Evolutionary conservation across 1,140 invertebrate species (phyloP).

Genomic region (Saccostrea glomerata): DNA sequence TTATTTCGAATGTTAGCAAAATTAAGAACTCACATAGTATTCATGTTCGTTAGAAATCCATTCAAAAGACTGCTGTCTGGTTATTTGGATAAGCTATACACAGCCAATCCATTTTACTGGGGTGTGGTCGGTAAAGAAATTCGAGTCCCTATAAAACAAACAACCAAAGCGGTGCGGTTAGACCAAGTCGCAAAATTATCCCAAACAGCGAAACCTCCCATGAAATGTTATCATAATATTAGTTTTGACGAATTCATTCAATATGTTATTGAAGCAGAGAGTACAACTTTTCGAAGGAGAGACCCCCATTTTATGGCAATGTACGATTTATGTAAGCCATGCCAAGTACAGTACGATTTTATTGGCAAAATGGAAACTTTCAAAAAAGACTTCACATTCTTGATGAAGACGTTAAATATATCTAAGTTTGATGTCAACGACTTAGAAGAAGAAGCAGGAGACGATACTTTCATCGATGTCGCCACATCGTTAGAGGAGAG

Average conservation of each 20-base stretch:
- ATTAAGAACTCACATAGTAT: not conserved
- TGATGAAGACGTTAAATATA: slow-evolving; percentile 50
- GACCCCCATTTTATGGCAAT: slow-evolving; percentile 52
- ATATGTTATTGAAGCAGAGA: slow-evolving; percentile 49
- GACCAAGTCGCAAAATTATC: not conserved
- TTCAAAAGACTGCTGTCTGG: slow-evolving; percentile 55
- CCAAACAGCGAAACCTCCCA: not conserved
- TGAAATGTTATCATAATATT: slow-evolving; percentile 49
- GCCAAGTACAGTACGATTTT: slow-evolving; percentile 50
- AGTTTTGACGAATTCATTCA: slow-evolving; percentile 55
- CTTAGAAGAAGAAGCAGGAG: slow-evolving; percentile 26
- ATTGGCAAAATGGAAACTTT: slow-evolving; percentile 58
- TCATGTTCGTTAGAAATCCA: slow-evolving; percentile 57
- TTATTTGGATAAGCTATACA: slow-evolving; percentile 59
- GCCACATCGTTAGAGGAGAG: slow-evolving; percentile 36
- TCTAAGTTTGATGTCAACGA: slow-evolving; percentile 34
- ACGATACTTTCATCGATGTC: slow-evolving; percentile 47
- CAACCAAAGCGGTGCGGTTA: not conserved
- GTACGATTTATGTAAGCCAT: slow-evolving; percentile 47
- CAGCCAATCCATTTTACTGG: slow-evolving; percentile 57
- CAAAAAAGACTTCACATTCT: slow-evolving; percentile 48
- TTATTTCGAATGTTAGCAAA: slow-evolving; percentile 38
- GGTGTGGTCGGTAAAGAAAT: slow-evolving; percentile 45
- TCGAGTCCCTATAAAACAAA: not conserved
- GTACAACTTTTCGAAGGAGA: not conserved